Evolutionary conservation across 2,113 vertebrate genomes (phyloP).

Genomic region (Forbesichthys papilliferus): DNA sequence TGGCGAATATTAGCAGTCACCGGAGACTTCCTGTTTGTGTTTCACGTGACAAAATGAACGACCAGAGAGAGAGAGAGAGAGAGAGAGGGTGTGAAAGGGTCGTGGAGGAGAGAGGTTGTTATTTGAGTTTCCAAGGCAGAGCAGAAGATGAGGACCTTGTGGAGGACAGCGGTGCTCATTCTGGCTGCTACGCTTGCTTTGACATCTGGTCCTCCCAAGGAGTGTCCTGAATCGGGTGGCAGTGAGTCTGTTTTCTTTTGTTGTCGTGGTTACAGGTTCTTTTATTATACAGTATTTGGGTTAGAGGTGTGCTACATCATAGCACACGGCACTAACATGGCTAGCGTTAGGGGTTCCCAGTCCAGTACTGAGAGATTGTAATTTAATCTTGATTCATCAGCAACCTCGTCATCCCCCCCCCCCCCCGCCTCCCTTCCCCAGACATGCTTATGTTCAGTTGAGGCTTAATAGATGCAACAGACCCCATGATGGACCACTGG

Average conservation of each 20-base stretch:
- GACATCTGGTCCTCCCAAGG: neutral
- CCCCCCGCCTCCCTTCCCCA: no score
- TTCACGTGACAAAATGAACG: neutral
- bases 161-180: constrained; percentile 10
- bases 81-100: neutral
- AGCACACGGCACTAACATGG: no score
- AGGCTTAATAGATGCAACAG: no score
- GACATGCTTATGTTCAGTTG: no score
- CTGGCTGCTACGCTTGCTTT: neutral
- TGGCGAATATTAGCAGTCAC: constrained; percentile 15
- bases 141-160: constrained; percentile 30
- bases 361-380: no score
- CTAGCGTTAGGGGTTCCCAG: no score
- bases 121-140: neutral
- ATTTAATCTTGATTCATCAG: no score
- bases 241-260: constrained; percentile 35
- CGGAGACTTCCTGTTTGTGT: neutral
- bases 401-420: no score
- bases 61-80: neutral
- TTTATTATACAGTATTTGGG: no score
- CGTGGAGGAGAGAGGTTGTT: neutral
- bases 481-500: no score
- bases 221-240: constrained; percentile 36
- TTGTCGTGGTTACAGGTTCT: neutral
- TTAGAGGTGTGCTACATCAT: no score